Percentiles rank a stretch among this genome's conserved stretches.
These are phyloP conservation scores for Torymus texanus DNA, from an alignment of 2,888 invertebrate genomes.

Conservation along the genomic window DNA sequence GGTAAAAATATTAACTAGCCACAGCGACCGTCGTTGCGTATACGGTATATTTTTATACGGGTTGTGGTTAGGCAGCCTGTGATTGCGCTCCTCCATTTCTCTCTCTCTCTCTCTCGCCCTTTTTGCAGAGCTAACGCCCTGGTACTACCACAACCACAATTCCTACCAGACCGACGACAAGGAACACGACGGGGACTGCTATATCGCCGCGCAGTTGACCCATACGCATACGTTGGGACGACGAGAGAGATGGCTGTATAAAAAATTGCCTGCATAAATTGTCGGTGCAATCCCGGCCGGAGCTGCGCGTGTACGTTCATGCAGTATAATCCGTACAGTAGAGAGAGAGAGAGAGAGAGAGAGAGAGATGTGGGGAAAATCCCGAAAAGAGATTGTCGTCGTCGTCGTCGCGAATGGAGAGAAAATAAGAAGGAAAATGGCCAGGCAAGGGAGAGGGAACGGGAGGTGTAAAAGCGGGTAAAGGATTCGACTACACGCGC, in stretches of 20 bases:
- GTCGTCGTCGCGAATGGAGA: background rate
- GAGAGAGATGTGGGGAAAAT: background rate
- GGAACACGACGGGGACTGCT: slow-evolving; percentile 26
- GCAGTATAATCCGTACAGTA: background rate
- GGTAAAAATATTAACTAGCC: slow-evolving; percentile 65
- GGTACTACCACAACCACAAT: too few relatives aligned
- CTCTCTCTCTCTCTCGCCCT: background rate
- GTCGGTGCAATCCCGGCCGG: background rate
- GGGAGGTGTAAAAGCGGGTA: background rate
- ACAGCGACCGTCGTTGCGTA: slow-evolving; percentile 44
- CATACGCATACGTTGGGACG: background rate
- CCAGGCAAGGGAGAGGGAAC: background rate
- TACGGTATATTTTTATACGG: slow-evolving; percentile 43
- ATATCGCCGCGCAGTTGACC: slow-evolving; percentile 9
- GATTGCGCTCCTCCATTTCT: slow-evolving; percentile 51
- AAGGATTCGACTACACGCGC: slow-evolving; percentile 10
- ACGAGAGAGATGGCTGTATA: slow-evolving; percentile 57
- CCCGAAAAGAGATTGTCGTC: background rate
- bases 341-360: background rate
- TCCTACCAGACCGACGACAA: background rate
- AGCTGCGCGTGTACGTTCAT: background rate
- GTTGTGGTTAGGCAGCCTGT: slow-evolving; percentile 57
- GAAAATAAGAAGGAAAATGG: slow-evolving; percentile 28
- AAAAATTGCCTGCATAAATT: slow-evolving; percentile 64
- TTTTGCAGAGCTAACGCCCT: background rate